A percentile compares a stretch with the other conserved stretches of the same genome.
phyloP scores from a whole-genome alignment of 2,113 vertebrate genomes.

The Corynorhinus townsendii region DNA sequence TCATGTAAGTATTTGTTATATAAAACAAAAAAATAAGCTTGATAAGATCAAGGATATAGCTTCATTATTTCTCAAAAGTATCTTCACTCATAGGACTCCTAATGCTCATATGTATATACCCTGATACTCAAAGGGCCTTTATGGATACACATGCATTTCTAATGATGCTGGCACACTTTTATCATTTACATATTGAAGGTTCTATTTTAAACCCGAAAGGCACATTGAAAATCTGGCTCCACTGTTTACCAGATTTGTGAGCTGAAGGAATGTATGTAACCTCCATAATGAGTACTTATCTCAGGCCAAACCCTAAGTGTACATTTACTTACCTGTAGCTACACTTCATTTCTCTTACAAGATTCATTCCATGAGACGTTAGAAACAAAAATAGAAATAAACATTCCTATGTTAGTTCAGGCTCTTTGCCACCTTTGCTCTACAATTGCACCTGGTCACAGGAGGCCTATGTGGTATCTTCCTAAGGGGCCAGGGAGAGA shows the following conservation, averaged over 20 bases:
- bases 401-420: not conserved
- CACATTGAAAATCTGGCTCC: not conserved
- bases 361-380: not conserved
- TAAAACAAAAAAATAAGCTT: not conserved
- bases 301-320: not conserved
- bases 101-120: not conserved
- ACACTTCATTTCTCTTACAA: constrained; percentile 7
- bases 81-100: not conserved
- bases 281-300: not conserved
- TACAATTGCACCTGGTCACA: not conserved
- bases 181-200: not conserved
- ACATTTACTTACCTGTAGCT: not conserved
- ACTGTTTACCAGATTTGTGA: not conserved
- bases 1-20: not conserved
- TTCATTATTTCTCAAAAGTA: not conserved
- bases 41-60: not conserved
- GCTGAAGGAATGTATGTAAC: not conserved
- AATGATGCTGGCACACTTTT: not conserved
- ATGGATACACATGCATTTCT: not conserved
- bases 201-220: not conserved
- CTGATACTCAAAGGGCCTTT: not conserved
- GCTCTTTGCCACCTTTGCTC: not conserved
- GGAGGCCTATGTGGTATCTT: not conserved
- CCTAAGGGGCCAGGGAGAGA: too few relatives aligned
- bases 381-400: not conserved